A percentile compares a stretch with the other conserved stretches of the same genome.
Conservation (phyloP, 2,888 invertebrate species). For the Macaria notata region DNA sequence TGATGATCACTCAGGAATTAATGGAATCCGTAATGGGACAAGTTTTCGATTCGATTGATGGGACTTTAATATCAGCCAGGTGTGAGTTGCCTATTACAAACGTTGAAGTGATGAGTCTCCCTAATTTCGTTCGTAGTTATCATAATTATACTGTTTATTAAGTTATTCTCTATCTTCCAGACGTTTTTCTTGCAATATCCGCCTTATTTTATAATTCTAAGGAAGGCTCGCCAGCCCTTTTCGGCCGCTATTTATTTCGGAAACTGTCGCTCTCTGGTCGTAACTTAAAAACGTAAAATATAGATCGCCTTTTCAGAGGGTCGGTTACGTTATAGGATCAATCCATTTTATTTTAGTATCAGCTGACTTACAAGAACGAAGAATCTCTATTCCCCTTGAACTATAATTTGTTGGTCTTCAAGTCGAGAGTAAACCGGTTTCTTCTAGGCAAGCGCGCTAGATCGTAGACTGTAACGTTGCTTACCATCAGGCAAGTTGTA, state of each 20-base stretch:
- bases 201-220: no score
- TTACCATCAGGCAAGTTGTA: no score
- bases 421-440: no score
- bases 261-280: conserved; percentile 30
- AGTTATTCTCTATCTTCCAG: no score
- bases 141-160: no score
- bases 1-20: conserved; percentile 28
- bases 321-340: conserved; percentile 24
- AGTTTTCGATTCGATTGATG: conserved; percentile 36
- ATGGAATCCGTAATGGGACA: conserved; percentile 38
- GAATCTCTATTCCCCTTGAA: no score
- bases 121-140: no score
- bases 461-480: no score
- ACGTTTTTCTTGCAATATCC: no score
- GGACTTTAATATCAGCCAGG: conserved; percentile 31
- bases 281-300: conserved; percentile 37
- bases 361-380: conserved; percentile 11
- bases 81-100: conserved; percentile 21
- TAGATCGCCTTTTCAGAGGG: conserved; percentile 27
- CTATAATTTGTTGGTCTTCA: no score
- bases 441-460: no score
- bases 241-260: conserved; percentile 30
- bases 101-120: conserved; percentile 17
- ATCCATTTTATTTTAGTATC: conserved; percentile 29
- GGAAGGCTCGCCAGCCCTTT: background rate